phyloP scores from a whole-genome alignment of 2,797 vertebrate genomes.

The Crypturellus tataupa region DNA sequence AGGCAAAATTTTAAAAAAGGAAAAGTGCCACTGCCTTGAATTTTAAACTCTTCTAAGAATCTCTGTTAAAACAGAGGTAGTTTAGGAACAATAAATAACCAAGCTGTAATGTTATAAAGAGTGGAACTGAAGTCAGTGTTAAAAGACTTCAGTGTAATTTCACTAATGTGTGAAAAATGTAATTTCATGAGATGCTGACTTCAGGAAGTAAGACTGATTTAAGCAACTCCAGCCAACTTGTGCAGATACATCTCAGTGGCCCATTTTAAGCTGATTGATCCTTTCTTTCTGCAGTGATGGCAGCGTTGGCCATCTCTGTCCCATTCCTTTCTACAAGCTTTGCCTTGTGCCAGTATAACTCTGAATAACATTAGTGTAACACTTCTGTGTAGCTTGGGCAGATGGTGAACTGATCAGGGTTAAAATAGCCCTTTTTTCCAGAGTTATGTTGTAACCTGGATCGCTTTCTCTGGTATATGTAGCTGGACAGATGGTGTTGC shows the following conservation, averaged over 20 bases:
- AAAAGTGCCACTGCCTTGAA: not conserved
- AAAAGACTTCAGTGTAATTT: not conserved
- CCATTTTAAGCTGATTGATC: not conserved
- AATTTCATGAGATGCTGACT: not conserved
- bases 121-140: not conserved
- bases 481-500: not conserved
- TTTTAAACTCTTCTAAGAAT: conserved; percentile 10
- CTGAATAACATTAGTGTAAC: not conserved
- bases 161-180: not conserved
- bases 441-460: not conserved
- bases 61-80: not conserved
- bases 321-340: not conserved
- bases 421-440: not conserved
- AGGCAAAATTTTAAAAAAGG: not conserved
- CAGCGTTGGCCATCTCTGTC: not conserved
- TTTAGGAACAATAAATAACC: not conserved
- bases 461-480: not conserved
- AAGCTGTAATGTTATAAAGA: not conserved
- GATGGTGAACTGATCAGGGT: not conserved
- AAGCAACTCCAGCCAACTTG: not conserved
- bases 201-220: not conserved
- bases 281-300: not conserved
- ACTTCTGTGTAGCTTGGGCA: not conserved
- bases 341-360: not conserved
- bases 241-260: not conserved